These are phyloP conservation scores for Holotrichia oblita DNA, from an alignment of 1,140 invertebrate genomes.

Conservation along the genomic window DNA sequence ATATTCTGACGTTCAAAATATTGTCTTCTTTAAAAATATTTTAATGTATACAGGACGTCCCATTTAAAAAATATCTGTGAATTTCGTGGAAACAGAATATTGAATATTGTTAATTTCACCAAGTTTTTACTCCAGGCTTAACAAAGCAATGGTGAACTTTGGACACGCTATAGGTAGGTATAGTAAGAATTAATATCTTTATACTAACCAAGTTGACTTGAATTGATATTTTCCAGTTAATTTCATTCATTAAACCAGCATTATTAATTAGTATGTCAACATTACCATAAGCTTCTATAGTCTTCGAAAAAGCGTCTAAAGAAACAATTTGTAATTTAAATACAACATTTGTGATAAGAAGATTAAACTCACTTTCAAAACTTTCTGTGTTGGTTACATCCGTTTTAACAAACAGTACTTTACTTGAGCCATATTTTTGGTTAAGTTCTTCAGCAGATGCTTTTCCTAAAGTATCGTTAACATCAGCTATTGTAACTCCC, in stretches of 20 bases:
- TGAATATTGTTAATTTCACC: no score
- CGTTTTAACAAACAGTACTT: conserved; percentile 71
- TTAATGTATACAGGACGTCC: no score
- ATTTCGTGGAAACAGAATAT: no score
- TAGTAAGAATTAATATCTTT: background rate
- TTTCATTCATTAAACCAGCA: conserved; percentile 65
- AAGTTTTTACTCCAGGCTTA: no score
- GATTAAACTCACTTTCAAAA: conserved; percentile 67
- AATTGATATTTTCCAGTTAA: conserved; percentile 63
- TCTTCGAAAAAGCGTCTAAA: conserved; percentile 53
- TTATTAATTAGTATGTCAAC: conserved; percentile 66
- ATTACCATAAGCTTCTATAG: conserved; percentile 53
- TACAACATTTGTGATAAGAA: background rate
- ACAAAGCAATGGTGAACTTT: no score
- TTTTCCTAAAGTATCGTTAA: conserved; percentile 42
- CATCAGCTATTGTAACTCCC: conserved; percentile 49
- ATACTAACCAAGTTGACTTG: conserved; percentile 63
- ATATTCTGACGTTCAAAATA: no score
- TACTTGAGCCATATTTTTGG: conserved; percentile 62
- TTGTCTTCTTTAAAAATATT: no score
- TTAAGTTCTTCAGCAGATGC: conserved; percentile 43
- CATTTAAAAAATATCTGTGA: no score
- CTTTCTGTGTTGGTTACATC: conserved; percentile 75
- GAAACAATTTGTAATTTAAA: background rate
- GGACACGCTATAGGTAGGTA: background rate